Conservation (phyloP, 2,888 invertebrate genomes). For the Altica lythri region DNA sequence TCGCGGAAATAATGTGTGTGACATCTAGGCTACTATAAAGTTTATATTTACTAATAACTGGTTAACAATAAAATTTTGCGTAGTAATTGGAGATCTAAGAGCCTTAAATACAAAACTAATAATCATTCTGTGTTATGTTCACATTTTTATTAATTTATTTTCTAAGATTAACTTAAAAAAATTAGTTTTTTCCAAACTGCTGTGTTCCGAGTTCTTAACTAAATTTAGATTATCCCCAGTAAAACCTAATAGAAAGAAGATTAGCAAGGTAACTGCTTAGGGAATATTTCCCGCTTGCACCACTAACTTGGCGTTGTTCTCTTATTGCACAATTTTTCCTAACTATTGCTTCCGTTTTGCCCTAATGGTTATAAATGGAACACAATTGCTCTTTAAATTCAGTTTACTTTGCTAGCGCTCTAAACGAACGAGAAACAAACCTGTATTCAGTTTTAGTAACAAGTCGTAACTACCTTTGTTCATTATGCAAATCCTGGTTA, state of each 20-base stretch:
- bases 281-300: constrained; percentile 31
- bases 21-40: too few species aligned
- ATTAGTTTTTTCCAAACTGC: neutral
- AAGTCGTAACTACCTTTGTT: neutral
- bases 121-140: too few species aligned
- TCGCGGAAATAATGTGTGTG: too few species aligned
- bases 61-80: too few species aligned
- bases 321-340: constrained; percentile 34
- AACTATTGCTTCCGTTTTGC: constrained; percentile 11
- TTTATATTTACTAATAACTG: too few species aligned
- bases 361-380: constrained; percentile 14
- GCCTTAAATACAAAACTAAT: too few species aligned
- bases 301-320: constrained; percentile 29
- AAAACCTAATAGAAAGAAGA: constrained; percentile 36
- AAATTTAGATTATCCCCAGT: constrained; percentile 35
- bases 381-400: constrained; percentile 6
- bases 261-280: constrained; percentile 32
- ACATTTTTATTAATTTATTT: too few species aligned
- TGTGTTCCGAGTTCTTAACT: neutral
- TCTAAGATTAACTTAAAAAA: neutral
- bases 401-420: constrained; percentile 1
- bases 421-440: neutral
- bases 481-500: neutral
- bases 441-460: neutral
- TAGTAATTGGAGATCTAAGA: too few species aligned